phyloP scores from a whole-genome alignment of 2,797 vertebrate species.

The Arctocebus calabarensis region DNA sequence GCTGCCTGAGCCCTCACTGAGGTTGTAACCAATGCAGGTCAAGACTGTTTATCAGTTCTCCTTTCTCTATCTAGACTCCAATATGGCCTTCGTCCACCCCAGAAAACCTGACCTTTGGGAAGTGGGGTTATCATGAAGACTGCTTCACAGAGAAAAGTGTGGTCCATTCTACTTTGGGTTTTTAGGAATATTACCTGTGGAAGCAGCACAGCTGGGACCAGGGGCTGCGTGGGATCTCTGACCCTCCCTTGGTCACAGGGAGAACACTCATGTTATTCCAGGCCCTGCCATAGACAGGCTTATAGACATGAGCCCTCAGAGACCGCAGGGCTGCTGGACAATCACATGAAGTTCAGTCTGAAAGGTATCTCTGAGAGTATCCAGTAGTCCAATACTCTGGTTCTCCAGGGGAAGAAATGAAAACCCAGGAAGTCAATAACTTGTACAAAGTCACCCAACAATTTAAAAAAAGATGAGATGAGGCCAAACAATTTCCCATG shows the following conservation, averaged over 20 bases:
- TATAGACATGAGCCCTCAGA: background rate
- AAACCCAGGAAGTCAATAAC: background rate
- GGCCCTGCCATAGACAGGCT: background rate
- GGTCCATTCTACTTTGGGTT: background rate
- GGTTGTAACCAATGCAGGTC: background rate
- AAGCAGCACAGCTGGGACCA: background rate
- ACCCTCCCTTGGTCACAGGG: background rate
- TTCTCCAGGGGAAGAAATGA: slow-evolving; percentile 42
- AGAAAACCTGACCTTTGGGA: background rate
- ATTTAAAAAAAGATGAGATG: background rate
- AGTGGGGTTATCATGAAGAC: background rate
- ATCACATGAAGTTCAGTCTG: background rate
- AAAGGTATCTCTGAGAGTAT: background rate
- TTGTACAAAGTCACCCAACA: slow-evolving; percentile 7
- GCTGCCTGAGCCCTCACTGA: background rate
- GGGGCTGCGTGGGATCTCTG: background rate
- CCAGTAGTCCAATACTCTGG: background rate
- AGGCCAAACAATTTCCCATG: background rate
- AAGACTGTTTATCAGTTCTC: background rate
- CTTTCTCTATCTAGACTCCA: background rate
- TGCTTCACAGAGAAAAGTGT: background rate
- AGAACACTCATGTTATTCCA: background rate
- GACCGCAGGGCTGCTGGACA: background rate
- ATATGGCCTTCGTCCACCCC: background rate
- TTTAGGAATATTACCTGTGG: background rate